Evolutionary conservation across 2,113 vertebrate species (phyloP), one percentile per base, ranked within the genome.

Genomic region (Festucalex cinctus): DNA sequence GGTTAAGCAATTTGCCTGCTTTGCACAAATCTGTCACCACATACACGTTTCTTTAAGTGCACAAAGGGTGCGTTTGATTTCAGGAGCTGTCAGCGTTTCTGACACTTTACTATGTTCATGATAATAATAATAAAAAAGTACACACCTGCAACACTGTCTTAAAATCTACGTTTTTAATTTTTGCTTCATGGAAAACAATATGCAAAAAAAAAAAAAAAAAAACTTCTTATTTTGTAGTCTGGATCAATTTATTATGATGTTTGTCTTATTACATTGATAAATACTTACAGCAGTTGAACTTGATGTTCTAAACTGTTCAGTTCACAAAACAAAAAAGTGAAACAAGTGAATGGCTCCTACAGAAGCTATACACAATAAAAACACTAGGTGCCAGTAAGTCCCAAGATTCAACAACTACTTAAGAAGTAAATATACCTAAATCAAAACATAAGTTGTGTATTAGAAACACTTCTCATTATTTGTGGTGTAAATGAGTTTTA

Each of bases 321-420:
- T n/a, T n/a, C n/a, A n/a, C n/a, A n/a, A n/a, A n/a, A n/a, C n/a
- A n/a, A n/a, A n/a, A n/a, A 10, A 39, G 8, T 0, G 12, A 39
- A 17, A 16, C 0, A 46, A 46, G 14, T 17, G 16, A 17, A 46
- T 24, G 51, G 14, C 32, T n/a, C 9, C 19, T 1, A 12, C 19
- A 59, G 3, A 35, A 20, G 19, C 17, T n/a, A 2, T 37, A 37
- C 8, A 28, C 2, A 39, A 56, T n/a, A 54, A 24, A 26, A 39
- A 53, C 75, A 73, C 63, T 32, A 49, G 75, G 59, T 64, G 75
- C 67, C 79, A 72, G 69, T 44, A 3, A 19, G 32, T 58, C 22
- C n/a, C 59, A 44, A 2, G 9, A 56, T 22, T 66, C 3, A 49
- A 3, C 4, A 32, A 13, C 2, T 7, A 7, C 10, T 48, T 1